Evolutionary conservation across 2,888 invertebrate species (phyloP).

Genomic region (Phasia obesa): DNA sequence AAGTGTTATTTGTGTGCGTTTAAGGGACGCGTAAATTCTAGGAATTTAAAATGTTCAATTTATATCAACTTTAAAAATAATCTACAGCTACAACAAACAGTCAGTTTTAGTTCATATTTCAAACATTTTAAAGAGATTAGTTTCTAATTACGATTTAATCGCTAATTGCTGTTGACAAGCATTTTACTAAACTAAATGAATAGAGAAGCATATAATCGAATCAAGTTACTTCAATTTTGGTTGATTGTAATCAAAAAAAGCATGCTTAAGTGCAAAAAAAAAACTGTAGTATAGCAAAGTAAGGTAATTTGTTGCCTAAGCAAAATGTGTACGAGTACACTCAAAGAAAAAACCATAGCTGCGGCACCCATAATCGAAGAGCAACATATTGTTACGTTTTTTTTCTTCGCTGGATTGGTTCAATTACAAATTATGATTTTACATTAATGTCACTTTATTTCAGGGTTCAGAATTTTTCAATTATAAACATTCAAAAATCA

Average conservation of each 20-base stretch:
- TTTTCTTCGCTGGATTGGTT: no score
- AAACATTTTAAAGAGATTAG: conserved; percentile 62
- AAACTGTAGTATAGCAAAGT: background rate
- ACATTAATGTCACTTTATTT: no score
- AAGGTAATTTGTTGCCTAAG: background rate
- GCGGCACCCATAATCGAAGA: no score
- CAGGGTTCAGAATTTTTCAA: no score
- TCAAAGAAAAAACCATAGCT: no score
- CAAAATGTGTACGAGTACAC: no score
- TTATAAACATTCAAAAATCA: no score
- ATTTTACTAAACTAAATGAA: conserved; percentile 27
- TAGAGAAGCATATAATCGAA: conserved; percentile 26
- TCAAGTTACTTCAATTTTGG: conserved; percentile 16
- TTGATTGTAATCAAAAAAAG: conserved; percentile 28
- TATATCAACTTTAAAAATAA: background rate
- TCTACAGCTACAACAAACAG: background rate
- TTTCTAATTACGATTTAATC: conserved; percentile 65
- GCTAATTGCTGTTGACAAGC: conserved; percentile 65
- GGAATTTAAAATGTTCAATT: conserved; percentile 40
- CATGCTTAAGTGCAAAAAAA: background rate
- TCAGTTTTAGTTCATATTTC: conserved; percentile 30
- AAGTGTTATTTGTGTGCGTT: conserved; percentile 39
- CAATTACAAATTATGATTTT: no score
- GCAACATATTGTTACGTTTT: no score
- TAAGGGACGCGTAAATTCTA: conserved; percentile 50